A percentile compares a stretch with the other conserved stretches of the same genome.
Evolutionary conservation across 2,113 vertebrate genomes (phyloP).

Genomic region (Pholis gunnellus): DNA sequence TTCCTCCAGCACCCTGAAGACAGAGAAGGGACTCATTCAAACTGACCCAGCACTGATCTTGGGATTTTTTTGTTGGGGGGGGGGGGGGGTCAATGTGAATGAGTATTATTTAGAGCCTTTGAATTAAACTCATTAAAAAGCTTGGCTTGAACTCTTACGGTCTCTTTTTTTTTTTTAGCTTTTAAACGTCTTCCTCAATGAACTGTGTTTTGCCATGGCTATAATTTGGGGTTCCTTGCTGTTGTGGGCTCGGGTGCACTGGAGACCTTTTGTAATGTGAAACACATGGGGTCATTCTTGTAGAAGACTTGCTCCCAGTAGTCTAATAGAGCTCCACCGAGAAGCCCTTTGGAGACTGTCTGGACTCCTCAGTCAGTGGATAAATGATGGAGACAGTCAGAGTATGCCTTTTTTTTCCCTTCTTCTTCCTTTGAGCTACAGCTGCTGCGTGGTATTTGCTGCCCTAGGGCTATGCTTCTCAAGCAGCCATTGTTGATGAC

Average conservation of each 20-base stretch:
- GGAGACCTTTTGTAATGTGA: conserved; percentile 73
- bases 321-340: conserved; percentile 27
- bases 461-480: conserved; percentile 57
- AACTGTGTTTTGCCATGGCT: conserved; percentile 54
- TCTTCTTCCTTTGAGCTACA: conserved; percentile 51
- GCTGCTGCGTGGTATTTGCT: conserved; percentile 72
- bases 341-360: conserved; percentile 38
- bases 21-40: conserved; percentile 71
- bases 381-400: conserved; percentile 36
- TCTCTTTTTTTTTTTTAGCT: conserved; percentile 27
- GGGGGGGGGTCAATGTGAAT: conserved; percentile 9
- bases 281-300: conserved; percentile 69
- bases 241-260: conserved; percentile 45
- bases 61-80: conserved; percentile 15
- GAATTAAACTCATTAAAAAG: conserved; percentile 9
- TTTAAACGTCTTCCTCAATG: conserved; percentile 49
- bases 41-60: conserved; percentile 42
- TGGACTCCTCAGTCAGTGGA: conserved; percentile 3
- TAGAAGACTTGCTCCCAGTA: conserved; percentile 22
- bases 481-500: conserved; percentile 69
- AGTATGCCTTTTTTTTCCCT: conserved; percentile 3
- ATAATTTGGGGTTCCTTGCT: conserved; percentile 66
- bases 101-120: conserved; percentile 36
- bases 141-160: conserved; percentile 8
- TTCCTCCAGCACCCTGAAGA: conserved; percentile 32